A percentile compares a stretch with the other conserved stretches of the same genome.
Conservation (phyloP, 2,113 vertebrate species). For the Coptodon bakossiorum region DNA sequence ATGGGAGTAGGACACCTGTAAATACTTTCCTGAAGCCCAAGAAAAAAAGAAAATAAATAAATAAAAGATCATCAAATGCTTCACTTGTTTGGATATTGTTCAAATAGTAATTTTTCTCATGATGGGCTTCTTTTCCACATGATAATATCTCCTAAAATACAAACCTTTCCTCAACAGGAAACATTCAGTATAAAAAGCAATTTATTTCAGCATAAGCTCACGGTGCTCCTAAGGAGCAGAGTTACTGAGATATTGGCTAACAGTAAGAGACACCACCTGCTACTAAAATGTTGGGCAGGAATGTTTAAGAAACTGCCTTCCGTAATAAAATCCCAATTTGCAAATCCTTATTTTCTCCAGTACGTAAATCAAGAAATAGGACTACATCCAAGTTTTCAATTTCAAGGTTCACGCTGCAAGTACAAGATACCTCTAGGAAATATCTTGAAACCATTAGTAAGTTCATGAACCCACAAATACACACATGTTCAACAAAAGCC, state of each 20-base stretch:
- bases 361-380: neutral
- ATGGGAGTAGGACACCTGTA: neutral
- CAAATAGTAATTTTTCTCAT: neutral
- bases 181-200: neutral
- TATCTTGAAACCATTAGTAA: neutral
- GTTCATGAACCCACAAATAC: neutral
- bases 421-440: neutral
- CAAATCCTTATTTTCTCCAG: neutral
- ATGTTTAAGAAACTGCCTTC: neutral
- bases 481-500: neutral
- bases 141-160: neutral
- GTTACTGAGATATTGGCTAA: neutral
- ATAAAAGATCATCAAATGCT: neutral
- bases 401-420: neutral
- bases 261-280: neutral
- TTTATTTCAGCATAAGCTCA: neutral
- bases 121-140: neutral
- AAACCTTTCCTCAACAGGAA: neutral
- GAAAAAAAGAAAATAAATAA: neutral
- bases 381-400: neutral
- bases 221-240: neutral
- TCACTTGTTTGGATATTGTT: neutral
- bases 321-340: neutral
- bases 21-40: neutral
- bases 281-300: neutral